These are phyloP conservation scores for Chelonus insularis DNA, from an alignment of 1,140 invertebrate species.

Conservation along the genomic window DNA sequence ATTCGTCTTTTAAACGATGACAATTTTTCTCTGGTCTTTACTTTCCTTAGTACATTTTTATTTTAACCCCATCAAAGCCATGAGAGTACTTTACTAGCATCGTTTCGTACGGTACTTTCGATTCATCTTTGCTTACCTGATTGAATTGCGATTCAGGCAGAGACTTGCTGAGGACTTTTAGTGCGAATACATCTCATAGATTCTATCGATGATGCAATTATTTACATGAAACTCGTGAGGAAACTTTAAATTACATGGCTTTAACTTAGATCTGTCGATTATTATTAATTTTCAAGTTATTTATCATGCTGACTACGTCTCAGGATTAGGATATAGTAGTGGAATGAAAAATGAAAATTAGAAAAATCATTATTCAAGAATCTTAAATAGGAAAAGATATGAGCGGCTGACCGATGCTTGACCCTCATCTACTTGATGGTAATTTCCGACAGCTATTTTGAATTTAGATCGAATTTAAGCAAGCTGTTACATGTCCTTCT, in stretches of 20 bases:
- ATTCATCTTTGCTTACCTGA: slow-evolving; percentile 23
- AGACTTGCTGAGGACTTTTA: slow-evolving; percentile 19
- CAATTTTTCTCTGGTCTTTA: neutral
- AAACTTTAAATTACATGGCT: too few relatives aligned
- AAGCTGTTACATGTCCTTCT: slow-evolving; percentile 41
- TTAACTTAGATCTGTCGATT: too few relatives aligned
- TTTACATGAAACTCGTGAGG: slow-evolving; percentile 15
- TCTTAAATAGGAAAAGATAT: neutral
- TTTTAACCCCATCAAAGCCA: neutral
- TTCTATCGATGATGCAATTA: slow-evolving; percentile 31
- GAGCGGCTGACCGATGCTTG: slow-evolving; percentile 19
- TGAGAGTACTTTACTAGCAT: slow-evolving; percentile 6
- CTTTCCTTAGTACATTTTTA: neutral
- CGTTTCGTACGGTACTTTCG: slow-evolving; percentile 4
- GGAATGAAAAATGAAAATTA: too few relatives aligned
- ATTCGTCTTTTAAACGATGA: slow-evolving; percentile 3
- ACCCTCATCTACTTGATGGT: slow-evolving; percentile 36
- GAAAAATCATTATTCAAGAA: too few relatives aligned
- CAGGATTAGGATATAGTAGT: too few relatives aligned
- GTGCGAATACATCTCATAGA: slow-evolving; percentile 19
- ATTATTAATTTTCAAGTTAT: too few relatives aligned
- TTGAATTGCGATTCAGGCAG: slow-evolving; percentile 17
- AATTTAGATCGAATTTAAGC: slow-evolving; percentile 51
- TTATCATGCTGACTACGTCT: too few relatives aligned
- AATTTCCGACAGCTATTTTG: slow-evolving; percentile 45